Evolutionary conservation across 2,797 vertebrate species (phyloP).

Genomic region (Spea hammondii): DNA sequence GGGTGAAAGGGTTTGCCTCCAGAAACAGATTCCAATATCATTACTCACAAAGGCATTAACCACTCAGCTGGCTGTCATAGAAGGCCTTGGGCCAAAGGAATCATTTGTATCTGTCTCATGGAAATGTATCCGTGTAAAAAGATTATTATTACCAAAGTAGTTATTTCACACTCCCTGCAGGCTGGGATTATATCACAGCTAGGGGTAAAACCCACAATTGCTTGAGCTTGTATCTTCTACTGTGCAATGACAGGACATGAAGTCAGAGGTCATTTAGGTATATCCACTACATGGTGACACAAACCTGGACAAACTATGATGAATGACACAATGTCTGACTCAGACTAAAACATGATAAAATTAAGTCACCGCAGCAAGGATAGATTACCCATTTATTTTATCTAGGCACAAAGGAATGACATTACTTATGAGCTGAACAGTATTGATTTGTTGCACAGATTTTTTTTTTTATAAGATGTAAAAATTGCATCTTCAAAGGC

Average conservation of each 20-base stretch:
- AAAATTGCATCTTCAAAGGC: background rate
- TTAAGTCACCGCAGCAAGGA: constrained; percentile 18
- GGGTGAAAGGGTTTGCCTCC: constrained; percentile 34
- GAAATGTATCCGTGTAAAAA: constrained; percentile 46
- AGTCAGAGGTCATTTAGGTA: constrained; percentile 5
- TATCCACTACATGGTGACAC: background rate
- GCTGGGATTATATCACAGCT: constrained; percentile 18
- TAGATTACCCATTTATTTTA: constrained; percentile 10
- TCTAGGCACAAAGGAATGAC: constrained; percentile 6
- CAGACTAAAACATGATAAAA: constrained; percentile 11
- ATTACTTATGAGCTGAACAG: constrained; percentile 15
- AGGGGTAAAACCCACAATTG: background rate
- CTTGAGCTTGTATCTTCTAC: constrained; percentile 12
- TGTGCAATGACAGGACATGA: constrained; percentile 11
- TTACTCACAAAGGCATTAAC: constrained; percentile 45
- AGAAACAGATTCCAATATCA: constrained; percentile 38
- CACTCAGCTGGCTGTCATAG: constrained; percentile 34
- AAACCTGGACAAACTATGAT: background rate
- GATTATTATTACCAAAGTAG: constrained; percentile 40
- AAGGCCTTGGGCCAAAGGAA: constrained; percentile 26
- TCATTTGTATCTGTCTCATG: constrained; percentile 47
- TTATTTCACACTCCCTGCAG: constrained; percentile 31
- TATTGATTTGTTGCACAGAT: constrained; percentile 26
- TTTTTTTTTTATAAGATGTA: background rate
- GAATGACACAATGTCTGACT: constrained; percentile 11